Evolutionary conservation across 2,113 vertebrate species (phyloP), one percentile per base, ranked within the genome.

Genomic region (Sebastes fasciatus): DNA sequence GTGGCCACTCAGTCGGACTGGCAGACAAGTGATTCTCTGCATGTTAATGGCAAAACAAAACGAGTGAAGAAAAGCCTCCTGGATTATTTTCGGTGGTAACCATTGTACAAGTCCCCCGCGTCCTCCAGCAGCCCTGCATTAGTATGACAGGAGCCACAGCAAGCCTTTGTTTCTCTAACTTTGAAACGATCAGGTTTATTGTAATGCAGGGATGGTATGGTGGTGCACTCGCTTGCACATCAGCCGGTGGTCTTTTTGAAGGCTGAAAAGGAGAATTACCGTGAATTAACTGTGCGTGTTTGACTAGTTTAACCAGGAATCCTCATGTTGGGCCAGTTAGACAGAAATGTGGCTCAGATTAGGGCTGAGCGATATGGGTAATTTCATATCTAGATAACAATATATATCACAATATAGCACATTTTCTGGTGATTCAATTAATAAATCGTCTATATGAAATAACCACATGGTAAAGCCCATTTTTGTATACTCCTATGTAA

Each of bases 31-130:
- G 55, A 42, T 40, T 73, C 87, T 83, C 69, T 84, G 89, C 84
- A 93, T 91, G 73, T 48, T 92, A 91, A 92, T 91, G 14, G 65
- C 12, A n/a, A 63, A 79, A 23, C 61, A 63, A 55, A 14, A 9
- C 4, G 0, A 42, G 58, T 49, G 58, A 75, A 84, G 57, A 42
- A 43, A 45, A 61, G 61, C 69, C 23, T 60, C 69, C 52, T 84
- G 69, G 79, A 84, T 79, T 86, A 17, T 84, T 78, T 82, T 77
- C 66, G n/a, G 40, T 5, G 42, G 40, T 52, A 34, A 49, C 74
- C 51, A 60, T 80, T 57, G 69, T 77, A 12, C 74, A 48, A 83
- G 69, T 71, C 74, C 67, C 82, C 8, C 0, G 23, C 61, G 80
- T 86, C 79, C 83, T 84, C 26, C 16, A 68, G n/a, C 34, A 19